Conservation (phyloP, 2,113 vertebrate genomes). For the Plecturocebus donacophilus region DNA sequence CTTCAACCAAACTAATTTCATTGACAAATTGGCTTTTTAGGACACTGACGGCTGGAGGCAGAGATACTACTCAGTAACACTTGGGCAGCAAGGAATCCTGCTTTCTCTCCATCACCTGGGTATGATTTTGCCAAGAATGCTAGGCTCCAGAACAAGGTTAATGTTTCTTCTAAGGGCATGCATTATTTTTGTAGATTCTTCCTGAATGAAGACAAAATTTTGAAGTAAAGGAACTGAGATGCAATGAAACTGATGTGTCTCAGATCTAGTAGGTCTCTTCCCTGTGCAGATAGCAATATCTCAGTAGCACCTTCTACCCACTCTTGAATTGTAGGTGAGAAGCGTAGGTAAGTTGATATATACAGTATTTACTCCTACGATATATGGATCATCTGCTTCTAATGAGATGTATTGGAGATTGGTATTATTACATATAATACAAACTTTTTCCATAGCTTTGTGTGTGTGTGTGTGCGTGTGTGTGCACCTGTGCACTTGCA, state of each 20-base stretch:
- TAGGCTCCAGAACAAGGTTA: background rate
- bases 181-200: background rate
- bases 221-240: background rate
- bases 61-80: background rate
- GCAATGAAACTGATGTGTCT: background rate
- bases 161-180: background rate
- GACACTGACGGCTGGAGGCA: background rate
- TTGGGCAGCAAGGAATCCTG: background rate
- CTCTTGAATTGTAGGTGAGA: background rate
- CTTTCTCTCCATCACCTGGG: background rate
- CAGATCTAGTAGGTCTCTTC: background rate
- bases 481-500: fast-evolving
- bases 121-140: background rate
- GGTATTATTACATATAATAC: background rate
- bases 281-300: background rate
- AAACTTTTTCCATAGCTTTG: background rate
- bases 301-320: background rate
- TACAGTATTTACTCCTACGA: background rate
- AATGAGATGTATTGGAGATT: background rate
- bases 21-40: background rate
- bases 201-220: background rate
- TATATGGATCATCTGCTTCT: background rate
- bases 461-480: background rate
- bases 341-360: background rate
- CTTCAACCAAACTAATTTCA: slow-evolving; percentile 8